Evolutionary conservation across 2,888 invertebrate genomes (phyloP).

Genomic region (Pristionchus entomophagus): DNA sequence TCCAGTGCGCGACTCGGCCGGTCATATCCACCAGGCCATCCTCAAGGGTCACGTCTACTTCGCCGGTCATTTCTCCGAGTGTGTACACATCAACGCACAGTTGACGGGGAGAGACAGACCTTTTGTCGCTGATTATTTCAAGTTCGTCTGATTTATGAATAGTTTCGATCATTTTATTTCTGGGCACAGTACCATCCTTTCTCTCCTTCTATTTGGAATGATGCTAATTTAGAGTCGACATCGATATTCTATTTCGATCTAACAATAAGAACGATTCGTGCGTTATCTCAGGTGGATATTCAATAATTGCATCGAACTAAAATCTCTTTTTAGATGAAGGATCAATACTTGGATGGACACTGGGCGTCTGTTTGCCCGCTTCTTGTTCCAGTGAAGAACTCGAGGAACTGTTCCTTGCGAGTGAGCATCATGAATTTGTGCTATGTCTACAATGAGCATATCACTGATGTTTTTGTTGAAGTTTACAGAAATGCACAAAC

Average conservation of each 20-base stretch:
- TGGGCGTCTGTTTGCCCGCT: neutral
- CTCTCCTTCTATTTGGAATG: neutral
- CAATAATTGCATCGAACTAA: too few relatives aligned
- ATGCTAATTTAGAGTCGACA: neutral
- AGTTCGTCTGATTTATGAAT: neutral
- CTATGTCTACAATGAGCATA: too few relatives aligned
- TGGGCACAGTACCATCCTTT: too few relatives aligned
- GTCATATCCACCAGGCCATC: too few relatives aligned
- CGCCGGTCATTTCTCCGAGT: too few relatives aligned
- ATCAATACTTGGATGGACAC: neutral
- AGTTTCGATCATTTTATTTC: neutral
- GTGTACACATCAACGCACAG: neutral
- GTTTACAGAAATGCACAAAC: neutral
- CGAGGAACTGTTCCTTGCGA: neutral
- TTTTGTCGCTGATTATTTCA: neutral
- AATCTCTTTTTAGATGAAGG: neutral
- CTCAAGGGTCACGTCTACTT: too few relatives aligned
- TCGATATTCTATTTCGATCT: neutral
- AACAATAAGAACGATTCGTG: neutral
- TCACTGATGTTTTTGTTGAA: too few relatives aligned
- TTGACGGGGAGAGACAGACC: neutral
- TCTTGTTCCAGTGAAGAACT: constrained; percentile 29
- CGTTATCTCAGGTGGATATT: neutral
- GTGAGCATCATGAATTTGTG: too few relatives aligned
- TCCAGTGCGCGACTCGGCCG: too few relatives aligned